Percentiles rank a stretch among this genome's conserved stretches.
Conservation (phyloP, 1,140 invertebrate species). For the Battus philenor region DNA sequence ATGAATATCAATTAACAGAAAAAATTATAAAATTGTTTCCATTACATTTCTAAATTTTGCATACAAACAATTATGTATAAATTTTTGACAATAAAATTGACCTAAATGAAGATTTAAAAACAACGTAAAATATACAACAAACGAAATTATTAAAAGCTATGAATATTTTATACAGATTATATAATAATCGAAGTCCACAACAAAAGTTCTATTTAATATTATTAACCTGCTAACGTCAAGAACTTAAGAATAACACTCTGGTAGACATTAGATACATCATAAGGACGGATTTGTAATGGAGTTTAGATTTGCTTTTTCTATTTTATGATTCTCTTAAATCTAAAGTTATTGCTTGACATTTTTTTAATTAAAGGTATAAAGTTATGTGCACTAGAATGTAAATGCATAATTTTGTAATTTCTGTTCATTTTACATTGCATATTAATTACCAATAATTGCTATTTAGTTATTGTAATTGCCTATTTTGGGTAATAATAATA, state of each 20-base stretch:
- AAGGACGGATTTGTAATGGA: constrained; percentile 12
- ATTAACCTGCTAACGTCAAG: constrained; percentile 10
- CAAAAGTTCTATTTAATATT: not conserved
- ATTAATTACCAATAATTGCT: constrained; percentile 6
- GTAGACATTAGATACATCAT: constrained; percentile 3
- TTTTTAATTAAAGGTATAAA: not conserved
- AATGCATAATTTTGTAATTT: not conserved
- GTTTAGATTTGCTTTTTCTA: not conserved
- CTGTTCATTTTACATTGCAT: not conserved
- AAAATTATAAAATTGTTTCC: too few relatives aligned
- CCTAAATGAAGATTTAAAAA: too few relatives aligned
- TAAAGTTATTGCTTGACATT: constrained; percentile 1
- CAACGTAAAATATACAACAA: not conserved
- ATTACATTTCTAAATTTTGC: too few relatives aligned
- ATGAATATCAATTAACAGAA: too few relatives aligned
- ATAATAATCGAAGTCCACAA: not conserved
- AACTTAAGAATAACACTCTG: not conserved
- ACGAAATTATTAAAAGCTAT: not conserved
- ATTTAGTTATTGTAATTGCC: too few relatives aligned
- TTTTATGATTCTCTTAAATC: constrained; percentile 8
- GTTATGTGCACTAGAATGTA: not conserved
- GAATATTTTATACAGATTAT: not conserved
- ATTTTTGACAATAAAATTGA: too few relatives aligned
- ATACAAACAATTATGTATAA: too few relatives aligned
- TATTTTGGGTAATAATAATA: too few relatives aligned